Conservation (phyloP, 2,113 vertebrate genomes). For the Cisticola juncidis region DNA sequence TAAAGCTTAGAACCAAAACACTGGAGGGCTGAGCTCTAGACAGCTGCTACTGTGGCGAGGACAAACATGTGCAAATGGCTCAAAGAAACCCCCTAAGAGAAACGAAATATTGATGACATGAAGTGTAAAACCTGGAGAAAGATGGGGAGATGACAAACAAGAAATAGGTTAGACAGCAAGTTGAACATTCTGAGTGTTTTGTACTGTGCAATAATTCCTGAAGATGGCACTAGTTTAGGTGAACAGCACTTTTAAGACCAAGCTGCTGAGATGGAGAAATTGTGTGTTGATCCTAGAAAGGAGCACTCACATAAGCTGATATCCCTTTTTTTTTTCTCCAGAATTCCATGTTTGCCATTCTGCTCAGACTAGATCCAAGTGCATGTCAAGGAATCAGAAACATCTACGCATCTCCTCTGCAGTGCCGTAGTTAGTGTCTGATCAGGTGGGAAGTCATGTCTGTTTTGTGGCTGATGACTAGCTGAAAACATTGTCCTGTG, state of each 20-base stretch:
- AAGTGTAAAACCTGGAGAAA: neutral
- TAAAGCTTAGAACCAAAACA: neutral
- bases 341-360: neutral
- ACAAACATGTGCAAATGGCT: neutral
- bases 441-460: neutral
- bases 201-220: neutral
- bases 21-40: neutral
- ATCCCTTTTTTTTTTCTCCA: accelerated
- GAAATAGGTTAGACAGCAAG: neutral
- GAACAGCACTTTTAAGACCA: neutral
- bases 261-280: neutral
- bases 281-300: neutral
- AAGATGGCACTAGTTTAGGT: neutral
- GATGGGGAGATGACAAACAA: neutral
- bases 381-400: neutral
- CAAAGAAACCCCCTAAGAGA: neutral
- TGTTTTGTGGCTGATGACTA: neutral
- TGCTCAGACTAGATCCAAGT: neutral
- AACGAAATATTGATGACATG: neutral
- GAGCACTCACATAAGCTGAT: neutral
- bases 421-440: neutral
- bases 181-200: neutral
- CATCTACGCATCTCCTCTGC: neutral
- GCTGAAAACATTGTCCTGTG: neutral
- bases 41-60: neutral